phyloP scores from a whole-genome alignment of 2,797 vertebrate species.

The Enteromius trimaculatus region DNA sequence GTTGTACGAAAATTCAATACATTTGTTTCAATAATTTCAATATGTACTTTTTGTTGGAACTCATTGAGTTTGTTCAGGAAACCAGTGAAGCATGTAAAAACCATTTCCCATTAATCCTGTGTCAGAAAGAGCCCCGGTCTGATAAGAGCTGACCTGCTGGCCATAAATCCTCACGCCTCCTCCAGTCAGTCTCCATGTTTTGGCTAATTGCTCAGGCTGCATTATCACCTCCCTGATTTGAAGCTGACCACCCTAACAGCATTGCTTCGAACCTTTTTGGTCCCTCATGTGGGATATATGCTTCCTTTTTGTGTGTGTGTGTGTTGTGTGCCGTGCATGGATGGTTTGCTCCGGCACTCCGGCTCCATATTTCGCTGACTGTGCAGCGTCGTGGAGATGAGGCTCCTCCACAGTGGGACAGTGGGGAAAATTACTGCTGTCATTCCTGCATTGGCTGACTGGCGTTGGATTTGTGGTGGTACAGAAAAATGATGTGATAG shows the following conservation, averaged over 20 bases:
- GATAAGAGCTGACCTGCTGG: conserved; percentile 62
- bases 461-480: conserved; percentile 53
- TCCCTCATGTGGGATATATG: conserved; percentile 33
- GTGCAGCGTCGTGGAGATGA: conserved; percentile 50
- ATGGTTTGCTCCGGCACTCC: conserved; percentile 46
- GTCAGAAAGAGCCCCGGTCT: conserved; percentile 50
- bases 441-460: conserved; percentile 50
- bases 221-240: conserved; percentile 51
- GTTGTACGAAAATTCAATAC: conserved; percentile 39
- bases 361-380: conserved; percentile 55
- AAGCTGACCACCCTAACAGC: conserved; percentile 44
- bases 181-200: conserved; percentile 53
- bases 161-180: conserved; percentile 60
- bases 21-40: conserved; percentile 45
- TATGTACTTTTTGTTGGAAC: conserved; percentile 59
- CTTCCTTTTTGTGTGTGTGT: conserved; percentile 16
- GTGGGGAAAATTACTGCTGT: conserved; percentile 61
- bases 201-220: conserved; percentile 61
- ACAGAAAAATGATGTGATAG: conserved; percentile 56
- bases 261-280: conserved; percentile 50
- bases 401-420: conserved; percentile 46
- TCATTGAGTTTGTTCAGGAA: conserved; percentile 59
- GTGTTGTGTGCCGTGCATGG: conserved; percentile 50
- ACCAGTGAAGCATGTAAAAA: conserved; percentile 63
- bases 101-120: conserved; percentile 61